Evolutionary conservation across 1,140 invertebrate genomes (phyloP).

Genomic region (Carposina sasakii): DNA sequence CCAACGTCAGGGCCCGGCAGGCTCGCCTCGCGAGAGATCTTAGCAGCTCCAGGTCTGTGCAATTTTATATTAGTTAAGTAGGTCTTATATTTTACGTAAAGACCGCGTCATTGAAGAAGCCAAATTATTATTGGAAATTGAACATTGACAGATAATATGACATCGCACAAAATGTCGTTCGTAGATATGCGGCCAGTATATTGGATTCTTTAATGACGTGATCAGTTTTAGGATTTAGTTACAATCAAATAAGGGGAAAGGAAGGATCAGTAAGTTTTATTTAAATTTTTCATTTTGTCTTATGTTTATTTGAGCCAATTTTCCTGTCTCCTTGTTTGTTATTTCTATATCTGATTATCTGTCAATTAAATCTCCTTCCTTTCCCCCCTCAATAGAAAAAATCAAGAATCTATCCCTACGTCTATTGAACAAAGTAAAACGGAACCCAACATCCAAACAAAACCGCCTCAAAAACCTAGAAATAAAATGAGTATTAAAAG

Average conservation of each 20-base stretch:
- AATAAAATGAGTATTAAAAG: slow-evolving; percentile 42
- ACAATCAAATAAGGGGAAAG: slow-evolving; percentile 71
- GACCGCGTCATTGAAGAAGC: no score
- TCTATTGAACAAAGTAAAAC: slow-evolving; percentile 37
- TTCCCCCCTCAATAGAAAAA: slow-evolving; percentile 60
- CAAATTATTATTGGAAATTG: no score
- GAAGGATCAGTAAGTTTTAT: slow-evolving; percentile 38
- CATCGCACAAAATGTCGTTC: no score
- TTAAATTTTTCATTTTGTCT: slow-evolving; percentile 23
- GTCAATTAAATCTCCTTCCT: slow-evolving; percentile 44
- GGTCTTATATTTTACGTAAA: no score
- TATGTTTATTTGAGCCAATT: slow-evolving; percentile 10
- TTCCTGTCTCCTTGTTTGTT: slow-evolving; percentile 70
- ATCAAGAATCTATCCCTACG: slow-evolving; percentile 34
- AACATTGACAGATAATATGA: no score
- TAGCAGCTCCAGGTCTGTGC: slow-evolving; percentile 55
- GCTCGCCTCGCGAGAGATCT: slow-evolving; percentile 57
- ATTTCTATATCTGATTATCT: slow-evolving; percentile 11
- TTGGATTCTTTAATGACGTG: no score
- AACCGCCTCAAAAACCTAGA: slow-evolving; percentile 29
- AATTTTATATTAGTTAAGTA: no score
- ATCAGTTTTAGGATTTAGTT: slow-evolving; percentile 13
- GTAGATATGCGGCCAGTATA: no score
- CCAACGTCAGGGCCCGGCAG: slow-evolving; percentile 54
- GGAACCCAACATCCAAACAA: slow-evolving; percentile 37